Evolutionary conservation across 1,140 invertebrate genomes (phyloP), one percentile per base, ranked within the genome.

Genomic region (Metopolophium dirhodum): DNA sequence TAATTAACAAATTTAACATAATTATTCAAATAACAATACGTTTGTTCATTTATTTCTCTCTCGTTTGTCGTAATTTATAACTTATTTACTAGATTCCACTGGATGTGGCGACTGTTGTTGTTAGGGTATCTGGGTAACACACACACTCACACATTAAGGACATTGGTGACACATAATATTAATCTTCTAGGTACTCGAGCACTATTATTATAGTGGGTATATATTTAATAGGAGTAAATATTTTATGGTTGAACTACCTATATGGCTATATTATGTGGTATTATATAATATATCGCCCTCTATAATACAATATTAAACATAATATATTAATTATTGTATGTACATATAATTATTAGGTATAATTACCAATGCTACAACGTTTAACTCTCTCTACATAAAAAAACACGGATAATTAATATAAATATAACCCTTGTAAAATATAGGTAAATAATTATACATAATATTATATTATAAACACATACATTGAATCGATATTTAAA

Each of bases 1-100:
- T 77, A 77, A n/a, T 77, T 77, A 77, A 77, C 61, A 77, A 77
- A 77, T 77, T 77, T 77, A 77, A 77, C 61, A 35, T 77, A 77
- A 77, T 77, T 77, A 77, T n/a, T 77, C 61, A 77, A 77, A 77
- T 77, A 77, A 77, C 61, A 77, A 77, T 77, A 77, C 61, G 30
- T 77, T 77, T 77, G 61, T 77, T 30, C 61, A 77, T 77, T 77
- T n/a, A 77, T 77, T 77, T 77, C 61, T 77, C 61, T n/a, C 61
- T n/a, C 30, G 14, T 77, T 77, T 77, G 61, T n/a, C 61, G 61
- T 77, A 77, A 77, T 77, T 77, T 77, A 77, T 77, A 68, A 77
- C 61, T 77, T 77, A 77, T 77, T 77, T 77, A 77, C 61, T 77
- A 77, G 61, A 77, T 4, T 77, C 30, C n/a, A 2, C n/a, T 77